A percentile compares a stretch with the other conserved stretches of the same genome.
phyloP scores from a whole-genome alignment of 2,797 vertebrate species.

The Arrhamphus sclerolepis region DNA sequence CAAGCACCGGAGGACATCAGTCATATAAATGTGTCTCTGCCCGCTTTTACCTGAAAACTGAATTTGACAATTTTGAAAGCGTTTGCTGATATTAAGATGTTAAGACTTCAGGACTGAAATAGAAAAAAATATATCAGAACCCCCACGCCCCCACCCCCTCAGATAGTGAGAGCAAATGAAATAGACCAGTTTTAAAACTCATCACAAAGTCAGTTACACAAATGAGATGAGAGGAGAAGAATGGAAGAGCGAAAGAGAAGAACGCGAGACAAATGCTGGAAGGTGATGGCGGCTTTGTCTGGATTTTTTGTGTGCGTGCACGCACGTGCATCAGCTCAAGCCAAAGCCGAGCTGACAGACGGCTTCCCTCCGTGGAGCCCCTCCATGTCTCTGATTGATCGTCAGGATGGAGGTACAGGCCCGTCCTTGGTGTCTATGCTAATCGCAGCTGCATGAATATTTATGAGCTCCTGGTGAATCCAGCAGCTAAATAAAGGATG shows the following conservation, averaged over 20 bases:
- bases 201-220: slow-evolving; percentile 54
- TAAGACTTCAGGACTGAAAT: too few species aligned
- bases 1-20: too few species aligned
- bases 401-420: slow-evolving; percentile 73
- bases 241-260: background rate
- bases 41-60: too few species aligned
- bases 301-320: slow-evolving; percentile 25
- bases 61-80: too few species aligned
- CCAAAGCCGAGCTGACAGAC: slow-evolving; percentile 72
- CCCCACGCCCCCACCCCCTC: slow-evolving; percentile 2
- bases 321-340: slow-evolving; percentile 40
- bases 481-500: slow-evolving; percentile 77
- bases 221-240: slow-evolving; percentile 11
- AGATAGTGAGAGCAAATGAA: slow-evolving; percentile 65
- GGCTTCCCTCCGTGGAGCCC: slow-evolving; percentile 69
- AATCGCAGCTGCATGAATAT: slow-evolving; percentile 73
- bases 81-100: too few species aligned
- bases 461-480: slow-evolving; percentile 70
- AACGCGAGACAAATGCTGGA: slow-evolving; percentile 27
- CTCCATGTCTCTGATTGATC: slow-evolving; percentile 74
- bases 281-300: slow-evolving; percentile 5
- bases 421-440: slow-evolving; percentile 75
- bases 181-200: slow-evolving; percentile 69
- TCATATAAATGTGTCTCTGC: too few species aligned
- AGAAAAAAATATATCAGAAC: slow-evolving; percentile 35